Evolutionary conservation across 2,888 invertebrate species (phyloP).

Genomic region (Apotomis turbidana): DNA sequence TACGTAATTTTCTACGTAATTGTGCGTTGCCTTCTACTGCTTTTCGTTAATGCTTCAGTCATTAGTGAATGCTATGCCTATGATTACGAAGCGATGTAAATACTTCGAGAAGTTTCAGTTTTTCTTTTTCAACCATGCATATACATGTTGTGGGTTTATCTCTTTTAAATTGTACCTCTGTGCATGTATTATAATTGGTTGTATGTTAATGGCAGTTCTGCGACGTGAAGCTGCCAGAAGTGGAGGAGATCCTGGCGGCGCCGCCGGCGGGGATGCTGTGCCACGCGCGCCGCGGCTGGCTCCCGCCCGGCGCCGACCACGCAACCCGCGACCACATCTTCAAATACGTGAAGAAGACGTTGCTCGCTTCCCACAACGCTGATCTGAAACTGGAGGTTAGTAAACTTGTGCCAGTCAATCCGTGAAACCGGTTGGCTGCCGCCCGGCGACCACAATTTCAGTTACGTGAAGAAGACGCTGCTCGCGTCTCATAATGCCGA

Average conservation of each 20-base stretch:
- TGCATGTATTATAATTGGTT: not conserved
- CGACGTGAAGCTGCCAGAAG: conserved; percentile 90
- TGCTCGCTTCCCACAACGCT: conserved; percentile 61
- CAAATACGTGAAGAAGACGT: conserved; percentile 82
- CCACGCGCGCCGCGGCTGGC: conserved; percentile 91
- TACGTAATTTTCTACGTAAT: too few relatives aligned
- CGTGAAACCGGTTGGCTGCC: conserved; percentile 89
- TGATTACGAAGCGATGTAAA: too few relatives aligned
- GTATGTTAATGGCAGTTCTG: conserved; percentile 84
- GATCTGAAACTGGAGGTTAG: conserved; percentile 67
- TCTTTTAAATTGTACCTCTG: too few relatives aligned
- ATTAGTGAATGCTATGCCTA: too few relatives aligned
- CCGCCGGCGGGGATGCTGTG: conserved; percentile 86
- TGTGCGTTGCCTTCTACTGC: too few relatives aligned
- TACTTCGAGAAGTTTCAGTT: too few relatives aligned
- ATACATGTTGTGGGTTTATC: too few relatives aligned
- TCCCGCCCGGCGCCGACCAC: conserved; percentile 87
- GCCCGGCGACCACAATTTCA: conserved; percentile 87
- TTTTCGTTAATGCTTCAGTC: too few relatives aligned
- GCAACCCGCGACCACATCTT: conserved; percentile 89
- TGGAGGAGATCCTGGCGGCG: conserved; percentile 88
- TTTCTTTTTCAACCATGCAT: too few relatives aligned
- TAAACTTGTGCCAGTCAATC: conserved; percentile 81
- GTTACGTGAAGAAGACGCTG: conserved; percentile 82
- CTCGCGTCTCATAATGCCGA: conserved; percentile 53